phyloP scores from a whole-genome alignment of 1,140 invertebrate genomes.

The Philopotamus ludificatus region DNA sequence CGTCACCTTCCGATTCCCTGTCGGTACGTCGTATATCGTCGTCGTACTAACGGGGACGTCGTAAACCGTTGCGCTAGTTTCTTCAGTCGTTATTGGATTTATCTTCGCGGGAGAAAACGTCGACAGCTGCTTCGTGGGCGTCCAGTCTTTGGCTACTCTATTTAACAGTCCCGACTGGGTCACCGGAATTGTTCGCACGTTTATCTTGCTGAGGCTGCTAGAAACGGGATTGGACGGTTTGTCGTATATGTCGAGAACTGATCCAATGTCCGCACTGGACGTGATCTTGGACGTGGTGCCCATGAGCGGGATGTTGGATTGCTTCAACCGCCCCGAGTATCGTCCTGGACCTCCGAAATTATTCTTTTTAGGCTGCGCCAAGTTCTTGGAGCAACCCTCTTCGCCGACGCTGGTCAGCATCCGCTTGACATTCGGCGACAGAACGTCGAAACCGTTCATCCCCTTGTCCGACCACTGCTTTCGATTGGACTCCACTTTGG shows the following conservation, averaged over 20 bases:
- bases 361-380: constrained; percentile 47
- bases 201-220: constrained; percentile 38
- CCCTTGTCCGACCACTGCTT: constrained; percentile 38
- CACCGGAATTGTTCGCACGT: constrained; percentile 21
- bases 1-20: constrained; percentile 48
- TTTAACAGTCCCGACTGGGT: constrained; percentile 16
- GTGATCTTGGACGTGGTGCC: constrained; percentile 55
- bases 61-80: constrained; percentile 48
- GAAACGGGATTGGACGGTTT: constrained; percentile 46
- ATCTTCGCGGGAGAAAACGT: constrained; percentile 16
- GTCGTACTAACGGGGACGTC: constrained; percentile 51
- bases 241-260: constrained; percentile 54
- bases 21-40: constrained; percentile 52
- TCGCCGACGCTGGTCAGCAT: constrained; percentile 55
- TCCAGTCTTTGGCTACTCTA: constrained; percentile 35
- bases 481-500: constrained; percentile 34
- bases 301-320: constrained; percentile 53
- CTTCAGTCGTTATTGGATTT: constrained; percentile 45
- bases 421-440: constrained; percentile 60
- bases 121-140: constrained; percentile 14
- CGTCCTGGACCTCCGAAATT: constrained; percentile 50
- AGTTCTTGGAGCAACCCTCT: constrained; percentile 47
- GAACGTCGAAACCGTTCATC: constrained; percentile 51
- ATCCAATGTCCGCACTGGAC: constrained; percentile 52
- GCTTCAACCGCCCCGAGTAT: constrained; percentile 46